Evolutionary conservation across 2,797 vertebrate species (phyloP), one percentile per base, ranked within the genome.

Genomic region (Muscicapa comitata): DNA sequence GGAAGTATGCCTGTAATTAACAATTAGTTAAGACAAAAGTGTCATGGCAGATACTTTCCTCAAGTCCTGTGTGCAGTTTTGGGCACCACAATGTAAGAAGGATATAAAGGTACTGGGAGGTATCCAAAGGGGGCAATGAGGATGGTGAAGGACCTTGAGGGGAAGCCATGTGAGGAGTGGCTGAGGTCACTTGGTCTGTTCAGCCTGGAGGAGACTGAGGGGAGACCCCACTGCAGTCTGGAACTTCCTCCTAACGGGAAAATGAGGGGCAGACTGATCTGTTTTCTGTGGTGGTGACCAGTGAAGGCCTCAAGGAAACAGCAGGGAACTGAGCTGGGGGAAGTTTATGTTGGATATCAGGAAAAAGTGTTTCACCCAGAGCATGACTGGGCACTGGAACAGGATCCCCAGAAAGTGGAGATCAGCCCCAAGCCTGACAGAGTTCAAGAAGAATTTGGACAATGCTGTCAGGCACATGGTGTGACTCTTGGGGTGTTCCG

Each of bases 341-440:
- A 51, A 21, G 15, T 31, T 63, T 65, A 53, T 25, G 7, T 12
- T 58, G 21, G 25, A 3, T 31, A 58, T 51, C 17, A 33, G 28
- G 43, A 31, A 57, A 63, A 89, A 35, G 21, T 13, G 8, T 26
- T 70, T 40, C 9, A 58, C 16, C 7, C 29, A 28, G 29, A 63
- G 25, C 2, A 6, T 26, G 17, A 5, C 0, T 40, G 14, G 6
- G 31, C 33, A 51, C 12, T 19, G 31, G 57, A 76, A 70, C 28
- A 63, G 37, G 17, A 1, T 40, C 6, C n/a, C 11, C 29, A 77
- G 43, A 1, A 31, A 58, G 29, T 17, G 14, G 16, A 16, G 20
- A 45, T 42, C 17, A 58, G 17, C 37, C 9, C 2, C 28, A 63
- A 40, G 29, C 12, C 13, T 53, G 79, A 45, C 17, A 35, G 50